Percentiles rank a stretch among this genome's conserved stretches.
phyloP scores from a whole-genome alignment of 2,797 vertebrate species.

The Cichlasoma orientale region DNA sequence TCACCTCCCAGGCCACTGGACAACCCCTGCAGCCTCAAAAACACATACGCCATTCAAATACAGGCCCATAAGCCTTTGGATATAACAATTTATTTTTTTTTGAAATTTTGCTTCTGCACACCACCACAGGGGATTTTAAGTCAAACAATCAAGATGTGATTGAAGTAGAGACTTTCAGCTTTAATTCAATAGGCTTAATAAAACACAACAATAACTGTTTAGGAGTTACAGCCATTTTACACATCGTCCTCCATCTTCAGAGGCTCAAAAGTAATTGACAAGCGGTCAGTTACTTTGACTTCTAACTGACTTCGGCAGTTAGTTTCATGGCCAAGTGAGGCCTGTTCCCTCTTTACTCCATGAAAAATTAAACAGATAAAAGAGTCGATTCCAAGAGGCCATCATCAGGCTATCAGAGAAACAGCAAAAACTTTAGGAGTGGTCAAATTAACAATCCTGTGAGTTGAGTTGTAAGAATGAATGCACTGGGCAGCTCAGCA shows the following conservation, averaged over 20 bases:
- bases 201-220: background rate
- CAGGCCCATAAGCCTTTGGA: background rate
- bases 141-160: background rate
- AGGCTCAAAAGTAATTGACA: background rate
- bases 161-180: background rate
- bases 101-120: background rate
- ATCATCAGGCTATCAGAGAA: background rate
- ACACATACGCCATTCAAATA: background rate
- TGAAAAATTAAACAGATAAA: background rate
- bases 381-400: background rate
- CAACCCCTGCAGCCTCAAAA: slow-evolving; percentile 91
- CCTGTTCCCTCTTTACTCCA: background rate
- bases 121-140: background rate
- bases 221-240: too few species aligned
- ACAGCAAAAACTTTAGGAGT: background rate
- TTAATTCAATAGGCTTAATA: background rate
- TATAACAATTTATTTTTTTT: fast-evolving
- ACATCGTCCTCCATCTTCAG: background rate
- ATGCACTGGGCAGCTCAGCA: background rate
- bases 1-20: slow-evolving; percentile 89
- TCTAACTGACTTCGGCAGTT: too few species aligned
- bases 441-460: background rate
- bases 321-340: background rate
- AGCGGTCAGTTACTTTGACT: too few species aligned
- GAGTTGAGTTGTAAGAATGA: too few species aligned